These are phyloP conservation scores for Scaptomyza caliginosa DNA, from an alignment of 2,888 invertebrate genomes.

Conservation along the genomic window DNA sequence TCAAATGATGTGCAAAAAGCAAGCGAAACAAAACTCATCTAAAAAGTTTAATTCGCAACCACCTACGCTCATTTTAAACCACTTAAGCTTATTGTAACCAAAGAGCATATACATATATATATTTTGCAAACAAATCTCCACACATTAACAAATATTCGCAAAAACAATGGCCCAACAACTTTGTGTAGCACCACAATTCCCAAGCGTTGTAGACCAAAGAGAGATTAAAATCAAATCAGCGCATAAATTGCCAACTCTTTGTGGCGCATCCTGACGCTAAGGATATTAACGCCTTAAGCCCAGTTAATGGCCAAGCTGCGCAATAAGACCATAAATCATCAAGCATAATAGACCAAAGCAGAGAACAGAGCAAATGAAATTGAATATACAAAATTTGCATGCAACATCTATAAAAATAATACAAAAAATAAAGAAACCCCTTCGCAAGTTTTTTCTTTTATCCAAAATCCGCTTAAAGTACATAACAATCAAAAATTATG, in stretches of 20 bases:
- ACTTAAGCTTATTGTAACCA: slow-evolving; percentile 4
- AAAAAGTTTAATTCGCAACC: not conserved
- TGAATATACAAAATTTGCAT: slow-evolving; percentile 57
- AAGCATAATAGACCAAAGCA: slow-evolving; percentile 43
- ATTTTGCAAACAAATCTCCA: slow-evolving; percentile 45
- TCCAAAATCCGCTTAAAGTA: slow-evolving; percentile 64
- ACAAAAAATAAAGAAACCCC: not conserved
- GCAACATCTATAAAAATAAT: slow-evolving; percentile 15
- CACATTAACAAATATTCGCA: slow-evolving; percentile 35
- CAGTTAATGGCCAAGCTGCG: slow-evolving; percentile 45
- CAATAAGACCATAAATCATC: slow-evolving; percentile 61
- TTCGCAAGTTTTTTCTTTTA: not conserved
- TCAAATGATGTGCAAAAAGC: slow-evolving; percentile 6
- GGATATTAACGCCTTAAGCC: slow-evolving; percentile 72
- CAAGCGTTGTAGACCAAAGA: not conserved
- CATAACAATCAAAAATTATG: slow-evolving; percentile 73
- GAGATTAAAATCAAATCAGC: slow-evolving; percentile 71
- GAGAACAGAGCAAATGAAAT: slow-evolving; percentile 46
- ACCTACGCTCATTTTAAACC: not conserved
- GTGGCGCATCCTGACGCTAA: slow-evolving; percentile 38
- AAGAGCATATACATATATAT: slow-evolving; percentile 27
- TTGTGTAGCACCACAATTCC: slow-evolving; percentile 18
- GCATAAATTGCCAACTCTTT: slow-evolving; percentile 61
- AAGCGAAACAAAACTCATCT: not conserved
- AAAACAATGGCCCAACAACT: slow-evolving; percentile 35